phyloP scores from a whole-genome alignment of 2,113 vertebrate genomes.

The Hippocampus barbouri region DNA sequence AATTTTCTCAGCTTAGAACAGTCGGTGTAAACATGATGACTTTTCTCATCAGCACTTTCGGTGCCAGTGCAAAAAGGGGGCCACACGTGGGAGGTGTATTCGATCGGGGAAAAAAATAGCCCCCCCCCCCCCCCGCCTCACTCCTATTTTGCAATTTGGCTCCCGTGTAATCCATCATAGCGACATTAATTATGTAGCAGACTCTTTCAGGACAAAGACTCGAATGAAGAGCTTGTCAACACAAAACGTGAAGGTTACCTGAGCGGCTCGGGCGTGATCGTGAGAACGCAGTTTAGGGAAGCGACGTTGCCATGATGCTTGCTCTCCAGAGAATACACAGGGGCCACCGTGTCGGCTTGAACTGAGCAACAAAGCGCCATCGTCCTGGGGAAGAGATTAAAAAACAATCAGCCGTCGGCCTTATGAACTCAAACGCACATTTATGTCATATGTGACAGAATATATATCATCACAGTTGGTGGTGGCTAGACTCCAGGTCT shows the following conservation, averaged over 20 bases:
- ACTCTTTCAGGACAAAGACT: conserved; percentile 70
- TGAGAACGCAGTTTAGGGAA: conserved; percentile 14
- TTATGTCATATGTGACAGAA: too few relatives aligned
- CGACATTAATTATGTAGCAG: conserved; percentile 74
- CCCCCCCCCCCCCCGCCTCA: conserved; percentile 35
- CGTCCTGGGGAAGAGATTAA: not conserved
- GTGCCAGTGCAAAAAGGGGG: conserved; percentile 29
- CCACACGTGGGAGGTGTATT: conserved; percentile 48
- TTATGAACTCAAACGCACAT: too few relatives aligned
- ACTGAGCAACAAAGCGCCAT: not conserved
- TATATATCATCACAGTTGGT: too few relatives aligned
- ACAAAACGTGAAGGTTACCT: conserved; percentile 36
- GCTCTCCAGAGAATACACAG: conserved; percentile 7
- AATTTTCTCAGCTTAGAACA: conserved; percentile 39
- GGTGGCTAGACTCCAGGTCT: too few relatives aligned
- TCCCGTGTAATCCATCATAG: conserved; percentile 64
- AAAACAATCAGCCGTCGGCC: not conserved
- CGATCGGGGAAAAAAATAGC: conserved; percentile 26
- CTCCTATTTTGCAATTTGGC: conserved; percentile 56
- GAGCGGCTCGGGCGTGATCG: conserved; percentile 22
- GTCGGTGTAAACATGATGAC: conserved; percentile 61
- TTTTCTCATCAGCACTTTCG: conserved; percentile 62
- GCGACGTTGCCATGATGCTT: conserved; percentile 14
- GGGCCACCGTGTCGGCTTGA: conserved; percentile 1
- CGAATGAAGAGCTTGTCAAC: conserved; percentile 72